Conservation (phyloP, 1,140 invertebrate genomes). For the Pseudomyrmex flavicornis region DNA sequence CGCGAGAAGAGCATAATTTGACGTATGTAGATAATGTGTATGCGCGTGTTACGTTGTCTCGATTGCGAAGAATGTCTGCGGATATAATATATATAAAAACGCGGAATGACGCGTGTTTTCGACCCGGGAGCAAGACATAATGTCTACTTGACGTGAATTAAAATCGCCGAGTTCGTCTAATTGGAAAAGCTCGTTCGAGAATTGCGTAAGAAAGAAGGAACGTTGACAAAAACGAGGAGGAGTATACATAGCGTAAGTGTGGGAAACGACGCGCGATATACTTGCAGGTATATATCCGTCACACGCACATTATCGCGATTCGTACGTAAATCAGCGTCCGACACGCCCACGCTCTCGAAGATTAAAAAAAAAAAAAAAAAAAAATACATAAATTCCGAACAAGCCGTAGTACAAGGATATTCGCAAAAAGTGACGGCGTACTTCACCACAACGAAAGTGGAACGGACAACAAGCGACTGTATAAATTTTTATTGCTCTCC, state of each 20-base stretch:
- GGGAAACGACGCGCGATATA: conserved; percentile 70
- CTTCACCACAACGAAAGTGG: no score
- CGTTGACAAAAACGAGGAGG: conserved; percentile 57
- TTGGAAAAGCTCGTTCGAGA: neutral
- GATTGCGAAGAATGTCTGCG: no score
- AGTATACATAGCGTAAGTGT: conserved; percentile 77
- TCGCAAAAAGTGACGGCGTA: neutral
- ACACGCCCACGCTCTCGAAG: neutral
- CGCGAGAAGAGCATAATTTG: no score
- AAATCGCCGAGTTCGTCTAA: neutral
- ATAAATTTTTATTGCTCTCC: no score
- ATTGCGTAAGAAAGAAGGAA: neutral
- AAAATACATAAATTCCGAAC: neutral
- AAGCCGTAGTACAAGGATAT: neutral
- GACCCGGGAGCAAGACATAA: no score
- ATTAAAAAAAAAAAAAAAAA: neutral
- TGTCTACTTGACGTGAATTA: no score
- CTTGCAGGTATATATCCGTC: conserved; percentile 47
- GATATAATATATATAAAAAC: no score
- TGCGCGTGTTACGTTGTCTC: no score
- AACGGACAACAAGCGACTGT: no score
- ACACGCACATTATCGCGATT: conserved; percentile 67
- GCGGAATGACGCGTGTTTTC: no score
- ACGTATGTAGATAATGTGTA: no score
- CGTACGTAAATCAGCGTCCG: conserved; percentile 76